Base-by-base conservation (phyloP, 2,888 invertebrate species). In the Hemicrepidius hirtus region DNA sequence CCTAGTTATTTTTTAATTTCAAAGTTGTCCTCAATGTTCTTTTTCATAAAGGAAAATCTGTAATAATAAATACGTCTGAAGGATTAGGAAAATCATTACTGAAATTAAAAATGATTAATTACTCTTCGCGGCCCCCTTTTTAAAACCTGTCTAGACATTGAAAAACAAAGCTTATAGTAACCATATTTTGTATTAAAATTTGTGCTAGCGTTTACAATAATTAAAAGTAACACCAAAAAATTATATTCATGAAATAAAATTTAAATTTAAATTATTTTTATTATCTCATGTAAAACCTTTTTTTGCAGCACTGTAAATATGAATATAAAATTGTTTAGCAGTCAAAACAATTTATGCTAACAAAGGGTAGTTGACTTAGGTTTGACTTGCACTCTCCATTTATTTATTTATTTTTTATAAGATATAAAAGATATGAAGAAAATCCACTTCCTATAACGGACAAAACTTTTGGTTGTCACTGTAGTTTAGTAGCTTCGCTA, bases 71-170 rank as follows among this genome's bases (percentile, higher is more conserved):
- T 49, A 21, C 20, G 12, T 12, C 49, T 21, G 49, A 49, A 21
- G 21, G 12, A 21, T 21, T 49, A 49, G 49, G 20, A 21, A 13
- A 24, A 53, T 12, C 20, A 28, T 10, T 13, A 2, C n/a, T 32
- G 28, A 24, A 28, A 53, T 28, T 28, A 53, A 53, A 53, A 53
- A 53, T 53, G 53, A 53, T 53, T 53, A 53, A 53, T 53, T 53
- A 53, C 28, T n/a, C 28, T 6, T 10, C 13, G 16, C 13, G 28
- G 3, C n/a, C n/a, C 32, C 7, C 53, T 3, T 7, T 10, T 6
- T 28, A 28, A 28, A 49, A 53, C 28, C 28, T 3, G 53, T 28
- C n/a, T 13, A 53, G 28, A 53, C 53, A 3, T 53, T n/a, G 1
- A 53, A 24, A 24, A 53, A 53, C 28, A 53, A 53, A 21, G n/a